Percentiles rank a stretch among this genome's conserved stretches.
phyloP scores from a whole-genome alignment of 2,797 vertebrate species.

The Carapus acus region DNA sequence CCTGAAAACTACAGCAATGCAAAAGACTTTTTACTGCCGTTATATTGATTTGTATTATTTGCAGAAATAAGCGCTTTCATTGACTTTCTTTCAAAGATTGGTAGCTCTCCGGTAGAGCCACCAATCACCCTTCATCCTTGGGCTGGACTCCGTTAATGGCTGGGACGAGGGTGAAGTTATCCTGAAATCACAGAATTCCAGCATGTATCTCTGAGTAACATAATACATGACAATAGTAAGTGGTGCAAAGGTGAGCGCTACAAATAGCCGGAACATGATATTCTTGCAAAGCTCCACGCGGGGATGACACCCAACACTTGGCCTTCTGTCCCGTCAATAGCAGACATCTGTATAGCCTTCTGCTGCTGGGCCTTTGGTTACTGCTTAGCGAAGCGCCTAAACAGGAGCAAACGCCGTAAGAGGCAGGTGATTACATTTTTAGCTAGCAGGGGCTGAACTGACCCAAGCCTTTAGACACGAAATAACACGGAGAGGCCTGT shows the following conservation, averaged over 20 bases:
- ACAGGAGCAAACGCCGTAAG: conserved; percentile 3
- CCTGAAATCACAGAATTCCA: not conserved
- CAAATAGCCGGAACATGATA: conserved; percentile 28
- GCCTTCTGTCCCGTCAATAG: conserved; percentile 12
- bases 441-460: no score
- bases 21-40: no score
- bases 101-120: no score
- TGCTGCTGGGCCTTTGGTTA: not conserved
- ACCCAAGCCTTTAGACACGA: conserved; percentile 4
- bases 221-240: not conserved
- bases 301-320: conserved; percentile 22
- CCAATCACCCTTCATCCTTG: not conserved
- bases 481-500: conserved; percentile 12
- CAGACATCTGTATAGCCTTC: conserved; percentile 11
- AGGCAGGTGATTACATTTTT: conserved; percentile 6
- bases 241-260: not conserved
- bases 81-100: no score
- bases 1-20: no score
- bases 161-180: not conserved
- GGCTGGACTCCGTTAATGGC: no score
- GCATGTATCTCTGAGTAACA: not conserved
- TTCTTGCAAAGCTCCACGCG: conserved; percentile 19
- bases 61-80: no score
- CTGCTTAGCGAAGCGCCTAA: conserved; percentile 12
- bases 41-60: no score